phyloP scores from a whole-genome alignment of 2,797 vertebrate genomes.

The Hyperoplus lanceolatus region DNA sequence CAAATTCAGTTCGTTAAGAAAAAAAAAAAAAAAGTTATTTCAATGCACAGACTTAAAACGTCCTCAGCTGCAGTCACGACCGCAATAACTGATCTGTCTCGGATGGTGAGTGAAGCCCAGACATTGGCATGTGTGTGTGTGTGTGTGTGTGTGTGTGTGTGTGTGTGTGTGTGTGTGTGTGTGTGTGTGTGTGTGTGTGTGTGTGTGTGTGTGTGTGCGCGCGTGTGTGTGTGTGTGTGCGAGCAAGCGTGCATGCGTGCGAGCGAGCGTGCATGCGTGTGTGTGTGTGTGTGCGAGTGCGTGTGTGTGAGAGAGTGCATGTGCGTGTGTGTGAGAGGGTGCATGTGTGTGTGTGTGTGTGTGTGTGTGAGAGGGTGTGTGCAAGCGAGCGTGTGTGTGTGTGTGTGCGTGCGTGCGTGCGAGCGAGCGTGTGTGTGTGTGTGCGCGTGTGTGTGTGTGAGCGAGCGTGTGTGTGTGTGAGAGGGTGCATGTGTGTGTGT shows the following conservation, averaged over 20 bases:
- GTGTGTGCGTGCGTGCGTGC: too few species aligned
- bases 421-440: too few species aligned
- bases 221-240: slow-evolving; percentile 7
- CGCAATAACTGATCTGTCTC: slow-evolving; percentile 20
- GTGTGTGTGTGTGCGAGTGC: slow-evolving; percentile 4
- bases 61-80: slow-evolving; percentile 14
- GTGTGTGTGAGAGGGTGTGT: too few species aligned
- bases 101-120: neutral
- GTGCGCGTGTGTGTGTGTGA: too few species aligned
- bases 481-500: neutral
- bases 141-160: neutral
- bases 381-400: too few species aligned
- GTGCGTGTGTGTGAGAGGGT: too few species aligned
- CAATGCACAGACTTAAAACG: slow-evolving; percentile 18
- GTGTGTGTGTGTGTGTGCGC: slow-evolving; percentile 17
- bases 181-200: slow-evolving; percentile 23
- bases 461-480: too few species aligned
- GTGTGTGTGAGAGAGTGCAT: slow-evolving; percentile 12
- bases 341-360: too few species aligned
- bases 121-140: neutral
- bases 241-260: too few species aligned
- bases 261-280: too few species aligned
- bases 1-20: neutral
- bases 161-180: neutral
- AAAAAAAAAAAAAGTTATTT: slow-evolving; percentile 9